Conservation (phyloP, 2,113 vertebrate genomes). For the Madoqua kirkii region DNA sequence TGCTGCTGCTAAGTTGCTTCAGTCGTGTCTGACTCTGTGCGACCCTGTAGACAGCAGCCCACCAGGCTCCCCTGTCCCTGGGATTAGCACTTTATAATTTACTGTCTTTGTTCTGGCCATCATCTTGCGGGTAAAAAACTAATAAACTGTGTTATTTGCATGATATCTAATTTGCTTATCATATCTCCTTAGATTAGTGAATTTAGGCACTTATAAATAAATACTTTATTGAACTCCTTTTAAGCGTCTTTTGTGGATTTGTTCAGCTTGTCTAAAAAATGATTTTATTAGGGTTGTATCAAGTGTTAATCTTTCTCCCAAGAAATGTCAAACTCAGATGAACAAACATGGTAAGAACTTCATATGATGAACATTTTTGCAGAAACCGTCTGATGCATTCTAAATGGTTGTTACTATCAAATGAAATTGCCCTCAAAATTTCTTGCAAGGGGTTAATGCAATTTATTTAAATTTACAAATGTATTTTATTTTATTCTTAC, state of each 20-base stretch:
- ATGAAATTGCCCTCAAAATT: not conserved
- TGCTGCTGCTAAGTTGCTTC: too few relatives aligned
- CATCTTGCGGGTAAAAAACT: not conserved
- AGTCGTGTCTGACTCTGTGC: too few relatives aligned
- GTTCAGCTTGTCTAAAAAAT: not conserved
- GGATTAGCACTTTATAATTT: not conserved
- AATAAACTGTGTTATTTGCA: not conserved
- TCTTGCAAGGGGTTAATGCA: not conserved
- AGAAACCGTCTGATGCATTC: not conserved
- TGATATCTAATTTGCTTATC: too few relatives aligned
- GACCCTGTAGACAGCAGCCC: too few relatives aligned
- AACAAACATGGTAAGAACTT: not conserved
- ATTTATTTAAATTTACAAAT: not conserved
- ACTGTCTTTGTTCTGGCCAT: not conserved
- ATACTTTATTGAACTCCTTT: not conserved
- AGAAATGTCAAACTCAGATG: not conserved
- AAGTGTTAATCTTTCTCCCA: not conserved
- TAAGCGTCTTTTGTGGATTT: not conserved
- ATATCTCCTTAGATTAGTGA: not conserved
- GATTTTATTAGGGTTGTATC: not conserved
- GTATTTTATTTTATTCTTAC: not conserved
- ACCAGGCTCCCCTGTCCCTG: too few relatives aligned
- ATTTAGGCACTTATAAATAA: not conserved
- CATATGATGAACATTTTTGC: not conserved
- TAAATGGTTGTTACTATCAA: not conserved